Evolutionary conservation across 2,113 vertebrate genomes (phyloP).

Genomic region (Erythrolamprus reginae): DNA sequence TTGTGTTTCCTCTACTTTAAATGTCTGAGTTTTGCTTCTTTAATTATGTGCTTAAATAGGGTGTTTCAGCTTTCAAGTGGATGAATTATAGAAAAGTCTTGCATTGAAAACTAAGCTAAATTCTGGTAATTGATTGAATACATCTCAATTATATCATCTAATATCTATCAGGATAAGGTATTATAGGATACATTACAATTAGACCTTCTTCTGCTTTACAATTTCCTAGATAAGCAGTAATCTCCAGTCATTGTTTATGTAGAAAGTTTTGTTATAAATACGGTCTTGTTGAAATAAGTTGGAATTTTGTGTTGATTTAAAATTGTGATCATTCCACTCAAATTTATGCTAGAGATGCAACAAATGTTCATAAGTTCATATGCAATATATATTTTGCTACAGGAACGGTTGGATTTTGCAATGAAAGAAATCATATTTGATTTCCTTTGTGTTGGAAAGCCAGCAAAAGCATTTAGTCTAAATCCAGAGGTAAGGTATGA

Average conservation of each 20-base stretch:
- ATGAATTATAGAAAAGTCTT: background rate
- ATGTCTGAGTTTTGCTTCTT: background rate
- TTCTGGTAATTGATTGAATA: background rate
- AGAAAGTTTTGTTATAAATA: background rate
- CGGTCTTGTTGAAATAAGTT: background rate
- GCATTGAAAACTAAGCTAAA: background rate
- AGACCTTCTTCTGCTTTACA: background rate
- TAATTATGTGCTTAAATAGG: background rate
- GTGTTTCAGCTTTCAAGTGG: background rate
- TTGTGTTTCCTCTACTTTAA: background rate
- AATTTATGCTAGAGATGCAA: slow-evolving; percentile 8
- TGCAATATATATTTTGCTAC: slow-evolving; percentile 36
- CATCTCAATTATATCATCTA: background rate
- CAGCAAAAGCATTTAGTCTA: slow-evolving; percentile 97
- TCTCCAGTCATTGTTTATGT: background rate
- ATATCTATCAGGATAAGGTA: background rate
- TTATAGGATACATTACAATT: background rate
- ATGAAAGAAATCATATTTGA: slow-evolving; percentile 99
- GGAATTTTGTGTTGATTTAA: background rate
- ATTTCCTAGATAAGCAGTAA: background rate
- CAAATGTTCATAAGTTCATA: slow-evolving; percentile 18
- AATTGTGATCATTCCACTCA: background rate
- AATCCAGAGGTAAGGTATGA: slow-evolving; percentile 88
- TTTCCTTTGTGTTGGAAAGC: slow-evolving; percentile 94
- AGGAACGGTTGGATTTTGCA: slow-evolving; percentile 97